These are phyloP conservation scores for Colistium nudipinnis DNA, from an alignment of 2,113 vertebrate species.

Conservation along the genomic window DNA sequence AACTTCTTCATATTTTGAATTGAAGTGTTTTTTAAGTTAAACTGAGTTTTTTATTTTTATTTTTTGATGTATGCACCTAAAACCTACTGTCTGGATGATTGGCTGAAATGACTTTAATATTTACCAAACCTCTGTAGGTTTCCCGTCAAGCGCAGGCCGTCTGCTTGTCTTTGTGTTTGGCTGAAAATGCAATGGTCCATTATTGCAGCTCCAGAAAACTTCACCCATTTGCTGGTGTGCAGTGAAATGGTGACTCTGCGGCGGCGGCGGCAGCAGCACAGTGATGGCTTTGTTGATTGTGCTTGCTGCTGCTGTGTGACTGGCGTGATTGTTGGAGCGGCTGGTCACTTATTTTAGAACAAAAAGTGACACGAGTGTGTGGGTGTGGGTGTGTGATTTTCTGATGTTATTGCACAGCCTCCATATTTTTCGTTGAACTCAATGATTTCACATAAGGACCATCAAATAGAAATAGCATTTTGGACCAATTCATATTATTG, in stretches of 20 bases:
- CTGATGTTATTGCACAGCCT: neutral
- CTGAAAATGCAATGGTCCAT: neutral
- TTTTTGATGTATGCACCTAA: too few species aligned
- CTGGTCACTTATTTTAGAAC: constrained; percentile 59
- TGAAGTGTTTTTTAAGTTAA: too few species aligned
- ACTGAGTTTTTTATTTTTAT: too few species aligned
- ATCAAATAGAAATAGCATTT: neutral
- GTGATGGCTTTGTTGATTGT: constrained; percentile 75
- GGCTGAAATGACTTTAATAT: neutral
- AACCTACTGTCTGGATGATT: too few species aligned
- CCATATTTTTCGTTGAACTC: neutral
- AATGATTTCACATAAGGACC: neutral
- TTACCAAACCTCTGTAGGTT: too few species aligned
- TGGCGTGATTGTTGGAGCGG: constrained; percentile 60
- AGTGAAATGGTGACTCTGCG: constrained; percentile 22
- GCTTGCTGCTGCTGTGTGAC: constrained; percentile 56
- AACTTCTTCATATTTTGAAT: too few species aligned
- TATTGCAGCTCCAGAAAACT: neutral
- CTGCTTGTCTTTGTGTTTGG: neutral
- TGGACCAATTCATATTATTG: neutral
- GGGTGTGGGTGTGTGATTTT: neutral
- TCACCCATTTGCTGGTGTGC: constrained; percentile 20
- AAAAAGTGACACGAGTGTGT: constrained; percentile 27
- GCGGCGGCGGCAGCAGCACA: constrained; percentile 55
- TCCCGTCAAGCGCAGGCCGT: too few species aligned